phyloP scores from a whole-genome alignment of 2,113 vertebrate genomes.

The Oxyruncus cristatus region DNA sequence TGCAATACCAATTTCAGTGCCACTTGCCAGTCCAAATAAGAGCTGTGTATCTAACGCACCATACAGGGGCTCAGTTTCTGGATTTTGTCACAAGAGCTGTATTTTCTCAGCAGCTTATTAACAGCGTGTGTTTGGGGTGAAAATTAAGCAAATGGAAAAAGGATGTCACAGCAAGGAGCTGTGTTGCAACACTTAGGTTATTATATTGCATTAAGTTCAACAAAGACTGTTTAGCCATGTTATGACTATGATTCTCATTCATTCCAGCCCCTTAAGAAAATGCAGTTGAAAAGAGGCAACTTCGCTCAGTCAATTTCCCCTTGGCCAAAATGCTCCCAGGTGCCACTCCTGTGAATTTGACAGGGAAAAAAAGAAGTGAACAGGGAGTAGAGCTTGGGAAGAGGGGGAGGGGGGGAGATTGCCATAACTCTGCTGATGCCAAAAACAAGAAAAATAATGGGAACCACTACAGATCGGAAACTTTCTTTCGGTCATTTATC shows the following conservation, averaged over 20 bases:
- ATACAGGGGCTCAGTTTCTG: conserved; percentile 53
- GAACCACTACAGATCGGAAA: conserved; percentile 29
- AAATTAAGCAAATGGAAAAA: conserved; percentile 68
- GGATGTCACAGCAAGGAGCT: conserved; percentile 64
- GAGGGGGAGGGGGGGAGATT: neutral
- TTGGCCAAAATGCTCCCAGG: conserved; percentile 44
- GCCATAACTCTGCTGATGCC: conserved; percentile 24
- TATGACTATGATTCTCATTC: conserved; percentile 45
- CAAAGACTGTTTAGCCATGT: conserved; percentile 50
- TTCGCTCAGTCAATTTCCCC: conserved; percentile 45
- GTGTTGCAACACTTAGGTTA: conserved; percentile 65
- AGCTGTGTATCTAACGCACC: conserved; percentile 44
- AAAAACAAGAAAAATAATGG: conserved; percentile 59
- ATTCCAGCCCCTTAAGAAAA: conserved; percentile 39
- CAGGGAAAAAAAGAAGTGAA: neutral
- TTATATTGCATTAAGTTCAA: conserved; percentile 66
- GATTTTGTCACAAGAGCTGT: conserved; percentile 61
- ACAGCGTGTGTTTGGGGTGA: conserved; percentile 55
- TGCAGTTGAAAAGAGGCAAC: conserved; percentile 41
- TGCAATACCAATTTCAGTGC: conserved; percentile 50
- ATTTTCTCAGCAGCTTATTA: conserved; percentile 68
- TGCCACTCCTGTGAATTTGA: conserved; percentile 48
- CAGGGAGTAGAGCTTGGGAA: neutral
- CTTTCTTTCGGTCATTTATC: conserved; percentile 53
- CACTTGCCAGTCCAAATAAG: conserved; percentile 65